A percentile compares a stretch with the other conserved stretches of the same genome.
phyloP scores from a whole-genome alignment of 2,113 vertebrate species.

The Nesospiza acunhae region DNA sequence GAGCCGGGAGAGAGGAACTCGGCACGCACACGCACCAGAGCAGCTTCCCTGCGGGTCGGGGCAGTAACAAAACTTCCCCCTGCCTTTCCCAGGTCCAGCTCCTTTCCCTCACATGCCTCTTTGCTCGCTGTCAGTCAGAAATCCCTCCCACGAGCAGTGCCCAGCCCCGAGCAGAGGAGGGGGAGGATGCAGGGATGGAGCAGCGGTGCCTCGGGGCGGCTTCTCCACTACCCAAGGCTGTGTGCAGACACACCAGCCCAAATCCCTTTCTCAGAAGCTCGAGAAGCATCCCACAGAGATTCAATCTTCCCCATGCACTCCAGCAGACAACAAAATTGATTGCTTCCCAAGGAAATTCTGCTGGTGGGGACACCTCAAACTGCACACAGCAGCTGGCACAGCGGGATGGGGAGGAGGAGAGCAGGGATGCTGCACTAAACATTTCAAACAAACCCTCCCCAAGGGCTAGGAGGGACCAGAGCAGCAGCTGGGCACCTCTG shows the following conservation, averaged over 20 bases:
- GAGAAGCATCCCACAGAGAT: neutral
- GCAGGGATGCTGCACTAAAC: neutral
- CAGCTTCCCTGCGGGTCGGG: neutral
- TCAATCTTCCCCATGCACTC: rapidly evolving
- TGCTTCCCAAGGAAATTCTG: neutral
- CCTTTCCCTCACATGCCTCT: conserved; percentile 46
- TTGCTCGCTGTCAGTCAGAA: conserved; percentile 25
- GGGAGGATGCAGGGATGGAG: neutral
- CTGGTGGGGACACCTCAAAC: neutral
- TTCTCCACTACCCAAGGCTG: neutral
- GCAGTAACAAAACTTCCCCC: neutral
- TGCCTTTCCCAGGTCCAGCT: conserved; percentile 18
- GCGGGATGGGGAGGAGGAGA: neutral
- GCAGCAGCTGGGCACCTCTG: neutral
- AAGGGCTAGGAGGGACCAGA: neutral
- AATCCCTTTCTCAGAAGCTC: neutral
- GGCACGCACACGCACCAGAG: rapidly evolving
- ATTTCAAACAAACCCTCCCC: neutral
- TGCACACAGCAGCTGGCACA: rapidly evolving
- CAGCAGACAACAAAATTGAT: neutral
- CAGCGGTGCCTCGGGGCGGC: neutral
- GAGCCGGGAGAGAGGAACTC: neutral
- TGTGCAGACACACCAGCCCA: neutral
- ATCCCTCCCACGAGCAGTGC: conserved; percentile 61
- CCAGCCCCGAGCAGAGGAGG: conserved; percentile 24